Percentiles rank a stretch among this genome's conserved stretches.
These are phyloP conservation scores for Drosophila melanica DNA, from an alignment of 1,140 invertebrate genomes.

Conservation along the genomic window DNA sequence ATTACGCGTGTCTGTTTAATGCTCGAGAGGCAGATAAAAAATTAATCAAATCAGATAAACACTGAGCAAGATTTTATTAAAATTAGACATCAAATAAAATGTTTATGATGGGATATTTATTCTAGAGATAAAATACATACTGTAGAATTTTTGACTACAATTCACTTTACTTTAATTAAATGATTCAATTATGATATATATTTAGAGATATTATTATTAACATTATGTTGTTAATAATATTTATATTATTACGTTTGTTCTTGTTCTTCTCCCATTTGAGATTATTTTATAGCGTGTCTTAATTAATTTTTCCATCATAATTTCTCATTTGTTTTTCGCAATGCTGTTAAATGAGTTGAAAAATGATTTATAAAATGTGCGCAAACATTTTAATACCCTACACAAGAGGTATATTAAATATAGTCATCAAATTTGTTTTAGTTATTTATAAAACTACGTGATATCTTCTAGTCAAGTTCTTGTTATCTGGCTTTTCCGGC, in stretches of 20 bases:
- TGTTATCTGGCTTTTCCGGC: constrained; percentile 27
- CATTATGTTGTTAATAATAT: constrained; percentile 27
- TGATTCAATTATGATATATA: too few relatives aligned
- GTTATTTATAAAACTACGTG: neutral
- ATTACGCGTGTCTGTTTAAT: too few relatives aligned
- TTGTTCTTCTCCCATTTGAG: constrained; percentile 15
- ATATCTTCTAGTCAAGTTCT: constrained; percentile 1
- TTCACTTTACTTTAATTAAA: too few relatives aligned
- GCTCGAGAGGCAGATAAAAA: too few relatives aligned
- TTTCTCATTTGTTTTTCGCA: constrained; percentile 61
- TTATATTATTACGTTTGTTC: neutral
- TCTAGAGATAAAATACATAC: too few relatives aligned
- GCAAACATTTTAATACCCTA: constrained; percentile 29
- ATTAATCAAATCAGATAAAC: too few relatives aligned
- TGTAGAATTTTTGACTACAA: too few relatives aligned
- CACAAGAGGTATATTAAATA: neutral
- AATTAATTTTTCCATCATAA: constrained; percentile 76
- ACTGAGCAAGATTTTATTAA: too few relatives aligned
- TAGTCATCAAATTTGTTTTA: too few relatives aligned
- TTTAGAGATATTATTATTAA: constrained; percentile 12
- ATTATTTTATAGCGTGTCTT: constrained; percentile 54
- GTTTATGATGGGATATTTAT: too few relatives aligned
- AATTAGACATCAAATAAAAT: too few relatives aligned
- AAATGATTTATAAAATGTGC: constrained; percentile 67
- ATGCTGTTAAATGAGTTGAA: constrained; percentile 75